Conservation (phyloP, 2,888 invertebrate genomes). For the Notodonta dromedarius region DNA sequence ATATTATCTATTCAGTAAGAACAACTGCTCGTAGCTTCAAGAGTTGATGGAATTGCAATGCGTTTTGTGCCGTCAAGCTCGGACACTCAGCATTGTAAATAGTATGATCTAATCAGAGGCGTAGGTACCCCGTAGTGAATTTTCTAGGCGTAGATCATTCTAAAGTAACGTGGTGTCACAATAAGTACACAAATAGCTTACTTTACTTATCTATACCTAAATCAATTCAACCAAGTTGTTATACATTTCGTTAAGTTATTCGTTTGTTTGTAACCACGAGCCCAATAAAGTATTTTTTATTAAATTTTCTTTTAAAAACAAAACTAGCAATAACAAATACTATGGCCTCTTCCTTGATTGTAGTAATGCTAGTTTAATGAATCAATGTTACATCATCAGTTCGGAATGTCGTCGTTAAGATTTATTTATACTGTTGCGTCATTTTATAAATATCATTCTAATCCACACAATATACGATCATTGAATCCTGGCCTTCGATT, state of each 20-base stretch:
- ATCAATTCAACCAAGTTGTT: too few relatives aligned
- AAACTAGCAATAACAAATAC: not conserved
- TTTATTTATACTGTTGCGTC: slow-evolving; percentile 53
- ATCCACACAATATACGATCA: too few relatives aligned
- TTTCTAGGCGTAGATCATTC: slow-evolving; percentile 37
- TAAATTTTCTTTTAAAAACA: not conserved
- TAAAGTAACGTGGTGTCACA: slow-evolving; percentile 27
- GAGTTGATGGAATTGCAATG: slow-evolving; percentile 69
- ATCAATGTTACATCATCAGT: slow-evolving; percentile 38
- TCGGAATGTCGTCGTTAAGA: slow-evolving; percentile 43
- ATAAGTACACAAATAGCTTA: slow-evolving; percentile 2
- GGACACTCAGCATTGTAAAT: slow-evolving; percentile 57
- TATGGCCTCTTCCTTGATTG: not conserved
- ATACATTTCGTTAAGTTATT: too few relatives aligned
- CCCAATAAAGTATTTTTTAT: too few relatives aligned
- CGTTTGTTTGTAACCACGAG: too few relatives aligned
- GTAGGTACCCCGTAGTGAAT: slow-evolving; percentile 35
- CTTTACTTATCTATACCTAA: too few relatives aligned
- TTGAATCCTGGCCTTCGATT: too few relatives aligned
- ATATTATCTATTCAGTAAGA: slow-evolving; percentile 57
- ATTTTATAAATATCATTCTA: slow-evolving; percentile 27
- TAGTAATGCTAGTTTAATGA: slow-evolving; percentile 13
- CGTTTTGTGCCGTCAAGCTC: slow-evolving; percentile 42
- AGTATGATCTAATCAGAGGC: slow-evolving; percentile 47
- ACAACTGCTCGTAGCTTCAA: slow-evolving; percentile 47